These are phyloP conservation scores for Microplitis deprimator DNA, from an alignment of 2,888 invertebrate genomes.

Conservation along the genomic window DNA sequence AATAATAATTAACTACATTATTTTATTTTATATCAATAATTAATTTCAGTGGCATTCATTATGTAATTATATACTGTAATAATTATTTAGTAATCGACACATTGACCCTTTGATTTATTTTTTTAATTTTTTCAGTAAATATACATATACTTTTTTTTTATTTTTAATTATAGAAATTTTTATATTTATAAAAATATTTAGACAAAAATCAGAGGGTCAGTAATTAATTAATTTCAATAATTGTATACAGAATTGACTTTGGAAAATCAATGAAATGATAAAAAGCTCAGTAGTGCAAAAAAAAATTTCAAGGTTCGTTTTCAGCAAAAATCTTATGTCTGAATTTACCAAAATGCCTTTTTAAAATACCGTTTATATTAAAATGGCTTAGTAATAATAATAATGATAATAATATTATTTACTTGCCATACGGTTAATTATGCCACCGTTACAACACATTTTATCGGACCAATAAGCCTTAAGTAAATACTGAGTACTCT, in stretches of 20 bases:
- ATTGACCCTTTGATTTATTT: no score
- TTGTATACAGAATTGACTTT: not conserved
- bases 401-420: constrained; percentile 10
- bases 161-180: no score
- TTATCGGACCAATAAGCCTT: constrained; percentile 68
- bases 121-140: no score
- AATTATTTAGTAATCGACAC: no score
- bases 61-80: no score
- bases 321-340: not conserved
- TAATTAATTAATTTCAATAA: not conserved
- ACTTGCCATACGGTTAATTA: constrained; percentile 43
- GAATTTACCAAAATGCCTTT: constrained; percentile 29
- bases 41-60: no score
- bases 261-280: not conserved
- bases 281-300: not conserved
- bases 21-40: not conserved
- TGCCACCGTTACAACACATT: constrained; percentile 48
- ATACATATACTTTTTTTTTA: no score
- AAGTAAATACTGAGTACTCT: constrained; percentile 37
- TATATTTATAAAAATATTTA: no score
- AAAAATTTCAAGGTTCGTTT: constrained; percentile 1
- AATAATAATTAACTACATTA: not conserved
- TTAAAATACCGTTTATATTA: constrained; percentile 37
- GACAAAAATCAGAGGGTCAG: not conserved
- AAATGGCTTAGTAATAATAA: not conserved